Evolutionary conservation across 2,797 vertebrate species (phyloP).

Genomic region (Tauraco hartlaubi): DNA sequence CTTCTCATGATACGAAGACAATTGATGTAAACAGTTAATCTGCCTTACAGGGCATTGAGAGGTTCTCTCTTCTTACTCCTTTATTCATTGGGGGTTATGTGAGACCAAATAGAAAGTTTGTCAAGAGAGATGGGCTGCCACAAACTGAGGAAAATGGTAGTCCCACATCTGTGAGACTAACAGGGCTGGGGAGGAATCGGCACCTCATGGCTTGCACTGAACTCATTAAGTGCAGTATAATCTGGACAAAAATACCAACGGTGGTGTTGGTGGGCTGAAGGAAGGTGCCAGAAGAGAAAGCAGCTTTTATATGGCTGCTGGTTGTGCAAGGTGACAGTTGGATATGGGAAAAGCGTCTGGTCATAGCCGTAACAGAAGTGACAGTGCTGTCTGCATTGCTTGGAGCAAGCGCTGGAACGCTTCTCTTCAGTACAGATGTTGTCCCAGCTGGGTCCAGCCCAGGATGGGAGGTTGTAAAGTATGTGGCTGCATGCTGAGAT

Average conservation of each 20-base stretch:
- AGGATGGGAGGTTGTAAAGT: background rate
- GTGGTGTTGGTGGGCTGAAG: background rate
- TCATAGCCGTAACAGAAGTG: background rate
- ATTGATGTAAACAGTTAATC: background rate
- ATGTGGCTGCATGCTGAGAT: background rate
- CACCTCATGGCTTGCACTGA: background rate
- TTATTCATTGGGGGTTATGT: background rate
- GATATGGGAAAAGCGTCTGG: background rate
- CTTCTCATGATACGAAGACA: background rate
- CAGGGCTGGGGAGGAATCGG: background rate
- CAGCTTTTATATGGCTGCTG: background rate
- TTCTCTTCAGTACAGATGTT: background rate
- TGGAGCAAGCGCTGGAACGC: background rate
- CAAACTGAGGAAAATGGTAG: background rate
- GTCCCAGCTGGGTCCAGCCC: background rate
- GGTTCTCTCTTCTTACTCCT: background rate
- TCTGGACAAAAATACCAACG: rapidly evolving
- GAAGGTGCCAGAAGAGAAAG: background rate
- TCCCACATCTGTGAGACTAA: background rate
- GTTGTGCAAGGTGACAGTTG: rapidly evolving
- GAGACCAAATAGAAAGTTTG: background rate
- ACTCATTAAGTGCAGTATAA: background rate
- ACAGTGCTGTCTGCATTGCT: background rate
- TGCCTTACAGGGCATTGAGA: background rate
- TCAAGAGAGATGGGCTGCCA: background rate